phyloP scores from a whole-genome alignment of 2,888 invertebrate species.

The Parnassius smintheus region DNA sequence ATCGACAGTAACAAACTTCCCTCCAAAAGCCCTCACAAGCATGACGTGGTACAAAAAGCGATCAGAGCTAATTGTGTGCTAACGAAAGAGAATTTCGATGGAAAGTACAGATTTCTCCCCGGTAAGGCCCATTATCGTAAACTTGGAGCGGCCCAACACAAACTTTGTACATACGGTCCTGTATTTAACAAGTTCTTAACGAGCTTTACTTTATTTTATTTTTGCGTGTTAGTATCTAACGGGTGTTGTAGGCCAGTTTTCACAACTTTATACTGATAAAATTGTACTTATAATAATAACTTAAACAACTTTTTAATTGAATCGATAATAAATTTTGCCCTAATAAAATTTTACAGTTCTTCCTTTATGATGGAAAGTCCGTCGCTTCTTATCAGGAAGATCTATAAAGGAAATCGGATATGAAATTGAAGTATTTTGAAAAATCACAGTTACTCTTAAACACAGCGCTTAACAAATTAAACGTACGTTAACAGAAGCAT shows the following conservation, averaged over 20 bases:
- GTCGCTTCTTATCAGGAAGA: conserved; percentile 23
- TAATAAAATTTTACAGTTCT: conserved; percentile 12
- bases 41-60: conserved; percentile 72
- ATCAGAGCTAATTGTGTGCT: conserved; percentile 75
- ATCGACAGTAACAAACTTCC: conserved; percentile 28
- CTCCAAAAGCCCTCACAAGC: conserved; percentile 47
- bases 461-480: not conserved
- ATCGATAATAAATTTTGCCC: conserved; percentile 33
- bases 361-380: conserved; percentile 11
- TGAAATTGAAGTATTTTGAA: too few relatives aligned
- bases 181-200: conserved; percentile 50
- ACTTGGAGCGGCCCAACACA: conserved; percentile 57
- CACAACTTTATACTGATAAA: conserved; percentile 47
- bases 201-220: conserved; percentile 53
- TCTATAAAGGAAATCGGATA: not conserved
- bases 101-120: conserved; percentile 56
- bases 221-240: conserved; percentile 57
- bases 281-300: conserved; percentile 40
- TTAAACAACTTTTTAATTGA: conserved; percentile 34
- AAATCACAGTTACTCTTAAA: too few relatives aligned
- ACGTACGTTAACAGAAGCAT: too few relatives aligned
- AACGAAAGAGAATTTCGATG: conserved; percentile 70
- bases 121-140: conserved; percentile 68
- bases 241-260: conserved; percentile 37
- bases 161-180: conserved; percentile 60